phyloP scores from a whole-genome alignment of 2,888 invertebrate species.

The Eretmocerus hayati region DNA sequence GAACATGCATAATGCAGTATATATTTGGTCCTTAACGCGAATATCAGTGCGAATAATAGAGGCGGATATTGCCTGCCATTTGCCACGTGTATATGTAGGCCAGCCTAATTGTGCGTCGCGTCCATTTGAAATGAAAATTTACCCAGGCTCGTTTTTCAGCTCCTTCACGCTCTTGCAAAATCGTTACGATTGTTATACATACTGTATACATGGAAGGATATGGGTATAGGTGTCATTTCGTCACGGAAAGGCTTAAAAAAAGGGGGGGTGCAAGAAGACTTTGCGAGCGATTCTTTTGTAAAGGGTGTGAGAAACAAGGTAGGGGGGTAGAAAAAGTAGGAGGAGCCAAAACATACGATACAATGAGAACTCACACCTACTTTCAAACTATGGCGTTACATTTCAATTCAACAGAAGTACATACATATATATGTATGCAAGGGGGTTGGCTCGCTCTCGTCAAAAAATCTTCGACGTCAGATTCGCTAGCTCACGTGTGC shows the following conservation, averaged over 20 bases:
- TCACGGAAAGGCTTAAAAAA: too few relatives aligned
- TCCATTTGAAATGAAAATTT: slow-evolving; percentile 21
- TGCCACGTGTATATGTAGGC: too few relatives aligned
- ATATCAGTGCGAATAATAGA: neutral
- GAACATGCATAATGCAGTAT: too few relatives aligned
- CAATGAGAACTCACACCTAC: slow-evolving; percentile 10
- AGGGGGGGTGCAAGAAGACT: slow-evolving; percentile 21
- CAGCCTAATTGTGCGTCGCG: slow-evolving; percentile 16
- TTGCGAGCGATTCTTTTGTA: slow-evolving; percentile 13
- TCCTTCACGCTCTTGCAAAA: slow-evolving; percentile 22
- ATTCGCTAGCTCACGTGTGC: too few relatives aligned
- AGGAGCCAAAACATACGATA: slow-evolving; percentile 7
- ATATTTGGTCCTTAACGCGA: too few relatives aligned
- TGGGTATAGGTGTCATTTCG: too few relatives aligned
- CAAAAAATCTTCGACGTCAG: too few relatives aligned
- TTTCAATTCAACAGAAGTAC: too few relatives aligned
- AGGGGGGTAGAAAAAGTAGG: slow-evolving; percentile 1
- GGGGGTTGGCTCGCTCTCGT: too few relatives aligned
- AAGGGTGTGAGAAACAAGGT: slow-evolving; percentile 1
- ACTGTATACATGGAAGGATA: too few relatives aligned
- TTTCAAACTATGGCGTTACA: slow-evolving; percentile 13
- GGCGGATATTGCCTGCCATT: slow-evolving; percentile 14
- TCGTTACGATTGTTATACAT: slow-evolving; percentile 22
- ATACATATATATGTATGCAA: too few relatives aligned
- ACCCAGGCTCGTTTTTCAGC: slow-evolving; percentile 11